These are phyloP conservation scores for Dinothrombium tinctorium DNA, from an alignment of 1,140 invertebrate genomes.

Conservation along the genomic window DNA sequence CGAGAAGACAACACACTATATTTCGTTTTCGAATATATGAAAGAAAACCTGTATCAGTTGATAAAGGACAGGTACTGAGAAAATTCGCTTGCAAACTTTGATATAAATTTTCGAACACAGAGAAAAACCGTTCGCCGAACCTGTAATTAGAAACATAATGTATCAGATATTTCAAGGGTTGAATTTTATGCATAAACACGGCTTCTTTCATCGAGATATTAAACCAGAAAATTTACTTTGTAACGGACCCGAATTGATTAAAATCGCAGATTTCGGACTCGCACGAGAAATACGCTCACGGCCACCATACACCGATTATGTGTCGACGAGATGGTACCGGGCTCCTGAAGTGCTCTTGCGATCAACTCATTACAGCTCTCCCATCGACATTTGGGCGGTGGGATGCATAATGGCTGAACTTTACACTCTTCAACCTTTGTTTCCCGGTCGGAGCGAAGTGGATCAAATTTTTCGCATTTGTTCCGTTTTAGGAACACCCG, in stretches of 20 bases:
- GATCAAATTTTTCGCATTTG: conserved; percentile 91
- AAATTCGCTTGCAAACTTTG: not conserved
- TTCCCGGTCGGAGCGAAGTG: conserved; percentile 81
- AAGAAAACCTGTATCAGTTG: conserved; percentile 95
- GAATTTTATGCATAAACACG: conserved; percentile 95
- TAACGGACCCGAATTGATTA: conserved; percentile 82
- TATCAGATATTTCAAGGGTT: conserved; percentile 84
- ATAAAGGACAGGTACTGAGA: conserved; percentile 62
- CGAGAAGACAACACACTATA: conserved; percentile 94
- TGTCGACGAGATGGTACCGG: conserved; percentile 92
- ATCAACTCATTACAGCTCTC: conserved; percentile 81
- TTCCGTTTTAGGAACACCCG: conserved; percentile 77
- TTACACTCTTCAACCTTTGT: conserved; percentile 89
- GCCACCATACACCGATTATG: conserved; percentile 96
- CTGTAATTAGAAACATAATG: conserved; percentile 74
- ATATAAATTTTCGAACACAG: conserved; percentile 22
- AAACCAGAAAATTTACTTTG: conserved; percentile 87
- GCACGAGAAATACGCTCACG: conserved; percentile 57
- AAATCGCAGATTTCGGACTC: conserved; percentile 95
- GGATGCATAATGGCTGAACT: conserved; percentile 96
- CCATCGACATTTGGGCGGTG: conserved; percentile 90
- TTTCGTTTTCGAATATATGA: conserved; percentile 99
- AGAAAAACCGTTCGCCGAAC: conserved; percentile 69
- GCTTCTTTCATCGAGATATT: conserved; percentile 90
- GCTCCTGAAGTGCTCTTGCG: conserved; percentile 86